Evolutionary conservation across 2,113 vertebrate species (phyloP).

Genomic region (Microtus ochrogaster): DNA sequence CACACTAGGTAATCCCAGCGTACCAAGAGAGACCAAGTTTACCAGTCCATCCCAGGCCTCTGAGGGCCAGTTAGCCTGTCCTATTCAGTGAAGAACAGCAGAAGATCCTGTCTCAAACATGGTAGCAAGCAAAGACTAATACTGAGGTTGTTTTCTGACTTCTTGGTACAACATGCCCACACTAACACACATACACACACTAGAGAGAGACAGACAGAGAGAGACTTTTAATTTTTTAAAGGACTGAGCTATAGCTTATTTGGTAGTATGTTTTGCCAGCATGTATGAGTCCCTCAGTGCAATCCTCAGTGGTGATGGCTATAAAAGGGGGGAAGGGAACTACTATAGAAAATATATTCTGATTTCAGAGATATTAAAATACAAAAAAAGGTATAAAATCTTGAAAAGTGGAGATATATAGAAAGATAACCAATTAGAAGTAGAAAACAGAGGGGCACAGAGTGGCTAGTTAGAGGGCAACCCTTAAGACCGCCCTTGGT

Average conservation of each 20-base stretch:
- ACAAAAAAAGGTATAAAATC: neutral
- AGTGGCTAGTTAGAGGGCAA: neutral
- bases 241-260: neutral
- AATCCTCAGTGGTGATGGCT: neutral
- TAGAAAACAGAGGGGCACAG: neutral
- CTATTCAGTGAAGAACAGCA: neutral
- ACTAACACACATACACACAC: neutral
- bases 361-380: slow-evolving; percentile 9
- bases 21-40: neutral
- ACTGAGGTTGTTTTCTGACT: neutral
- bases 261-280: neutral
- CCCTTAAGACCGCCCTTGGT: neutral
- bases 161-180: neutral
- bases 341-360: neutral
- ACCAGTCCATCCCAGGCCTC: too few relatives aligned
- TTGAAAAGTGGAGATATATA: neutral
- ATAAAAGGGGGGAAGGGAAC: too few relatives aligned
- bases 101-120: neutral
- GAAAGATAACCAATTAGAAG: neutral
- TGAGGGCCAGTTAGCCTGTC: neutral
- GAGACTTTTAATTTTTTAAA: neutral
- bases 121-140: neutral
- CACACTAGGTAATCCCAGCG: neutral
- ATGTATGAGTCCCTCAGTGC: neutral
- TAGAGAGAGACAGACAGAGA: neutral